A percentile compares a stretch with the other conserved stretches of the same genome.
These are phyloP conservation scores for Phorcus lineatus DNA, from an alignment of 2,888 invertebrate species.

Conservation along the genomic window DNA sequence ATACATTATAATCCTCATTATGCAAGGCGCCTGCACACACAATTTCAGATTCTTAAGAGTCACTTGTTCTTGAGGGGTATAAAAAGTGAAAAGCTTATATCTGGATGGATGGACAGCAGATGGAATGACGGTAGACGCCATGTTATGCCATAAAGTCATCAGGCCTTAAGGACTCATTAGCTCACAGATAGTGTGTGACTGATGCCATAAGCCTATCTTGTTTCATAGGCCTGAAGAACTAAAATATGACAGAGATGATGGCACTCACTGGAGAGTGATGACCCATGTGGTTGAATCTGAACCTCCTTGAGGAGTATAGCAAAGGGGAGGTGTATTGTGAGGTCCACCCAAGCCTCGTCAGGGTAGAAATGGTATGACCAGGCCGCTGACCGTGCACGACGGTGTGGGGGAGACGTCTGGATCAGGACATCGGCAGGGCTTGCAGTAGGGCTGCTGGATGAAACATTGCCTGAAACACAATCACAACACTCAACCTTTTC, in stretches of 20 bases:
- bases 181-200: no score
- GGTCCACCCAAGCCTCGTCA: constrained; percentile 88
- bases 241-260: neutral
- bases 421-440: constrained; percentile 93
- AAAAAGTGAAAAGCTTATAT: no score
- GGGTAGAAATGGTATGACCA: constrained; percentile 98
- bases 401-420: constrained; percentile 86
- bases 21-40: no score
- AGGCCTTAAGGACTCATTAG: no score
- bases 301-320: constrained; percentile 91
- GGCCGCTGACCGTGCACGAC: constrained; percentile 91
- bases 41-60: no score
- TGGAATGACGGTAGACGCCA: no score
- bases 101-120: no score
- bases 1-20: no score
- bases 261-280: constrained; percentile 72
- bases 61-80: no score
- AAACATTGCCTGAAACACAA: constrained; percentile 80
- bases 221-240: no score
- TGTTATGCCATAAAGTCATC: no score
- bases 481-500: neutral
- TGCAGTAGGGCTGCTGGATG: constrained; percentile 88
- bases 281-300: constrained; percentile 76
- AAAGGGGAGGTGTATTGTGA: constrained; percentile 90
- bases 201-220: no score